A percentile compares a stretch with the other conserved stretches of the same genome.
phyloP scores from a whole-genome alignment of 2,113 vertebrate species.

The Grantiella picta region DNA sequence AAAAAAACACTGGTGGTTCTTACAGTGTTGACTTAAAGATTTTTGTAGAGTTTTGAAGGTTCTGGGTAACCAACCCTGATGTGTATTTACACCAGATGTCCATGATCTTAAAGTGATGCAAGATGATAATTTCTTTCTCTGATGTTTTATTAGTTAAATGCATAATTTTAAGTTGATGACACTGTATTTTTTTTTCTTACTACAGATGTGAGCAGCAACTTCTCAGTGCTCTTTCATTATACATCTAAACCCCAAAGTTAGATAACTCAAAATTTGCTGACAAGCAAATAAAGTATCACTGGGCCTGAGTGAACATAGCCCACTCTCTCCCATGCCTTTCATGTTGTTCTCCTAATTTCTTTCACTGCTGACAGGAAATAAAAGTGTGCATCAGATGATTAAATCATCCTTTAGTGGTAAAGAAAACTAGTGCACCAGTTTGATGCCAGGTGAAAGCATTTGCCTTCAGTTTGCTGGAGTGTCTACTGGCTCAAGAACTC shows the following conservation, averaged over 20 bases:
- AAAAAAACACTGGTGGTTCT: background rate
- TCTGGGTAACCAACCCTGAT: background rate
- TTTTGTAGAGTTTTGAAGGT: background rate
- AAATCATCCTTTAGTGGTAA: background rate
- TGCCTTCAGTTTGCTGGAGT: background rate
- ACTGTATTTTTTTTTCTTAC: background rate
- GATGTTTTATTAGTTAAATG: background rate
- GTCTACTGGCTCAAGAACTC: background rate
- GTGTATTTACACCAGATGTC: background rate
- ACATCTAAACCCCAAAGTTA: background rate
- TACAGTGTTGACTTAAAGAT: background rate
- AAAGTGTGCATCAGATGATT: background rate
- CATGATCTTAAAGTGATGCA: background rate
- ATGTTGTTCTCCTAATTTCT: background rate
- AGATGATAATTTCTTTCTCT: background rate
- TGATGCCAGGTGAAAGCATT: background rate
- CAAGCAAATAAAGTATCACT: background rate
- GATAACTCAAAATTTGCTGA: background rate
- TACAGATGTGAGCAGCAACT: background rate
- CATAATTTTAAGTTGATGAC: background rate
- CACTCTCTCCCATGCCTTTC: background rate
- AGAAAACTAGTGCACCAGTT: background rate
- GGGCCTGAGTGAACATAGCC: fast-evolving
- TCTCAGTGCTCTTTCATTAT: background rate
- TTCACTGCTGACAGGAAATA: background rate